Evolutionary conservation across 2,888 invertebrate species (phyloP).

Genomic region (Caenorhabditis sinica): DNA sequence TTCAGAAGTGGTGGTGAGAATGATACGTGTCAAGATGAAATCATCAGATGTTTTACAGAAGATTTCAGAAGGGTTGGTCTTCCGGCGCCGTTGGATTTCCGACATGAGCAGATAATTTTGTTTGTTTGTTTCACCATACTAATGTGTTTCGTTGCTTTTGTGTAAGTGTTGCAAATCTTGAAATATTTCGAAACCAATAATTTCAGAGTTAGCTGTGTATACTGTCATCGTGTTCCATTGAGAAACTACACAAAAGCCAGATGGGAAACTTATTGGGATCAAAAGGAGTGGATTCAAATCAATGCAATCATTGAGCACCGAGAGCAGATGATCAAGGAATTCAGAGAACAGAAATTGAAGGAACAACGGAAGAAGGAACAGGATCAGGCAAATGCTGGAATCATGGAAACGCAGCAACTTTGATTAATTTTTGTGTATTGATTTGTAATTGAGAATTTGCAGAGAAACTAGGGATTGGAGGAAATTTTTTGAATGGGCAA

Average conservation of each 20-base stretch:
- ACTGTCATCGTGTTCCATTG: neutral
- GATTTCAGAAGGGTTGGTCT: neutral
- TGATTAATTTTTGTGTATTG: too few species aligned
- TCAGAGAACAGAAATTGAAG: neutral
- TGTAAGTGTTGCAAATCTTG: too few species aligned
- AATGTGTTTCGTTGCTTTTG: neutral
- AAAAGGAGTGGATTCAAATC: conserved; percentile 5
- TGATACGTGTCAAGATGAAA: neutral
- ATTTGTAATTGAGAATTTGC: too few species aligned
- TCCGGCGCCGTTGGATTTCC: too few species aligned
- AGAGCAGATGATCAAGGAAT: conserved; percentile 7
- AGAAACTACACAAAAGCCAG: neutral
- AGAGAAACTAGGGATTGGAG: too few species aligned
- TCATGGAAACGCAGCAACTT: too few species aligned
- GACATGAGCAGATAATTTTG: too few species aligned
- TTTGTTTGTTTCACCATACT: too few species aligned
- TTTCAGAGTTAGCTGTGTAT: neutral
- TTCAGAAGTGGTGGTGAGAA: neutral
- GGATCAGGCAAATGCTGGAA: neutral
- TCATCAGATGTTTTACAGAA: neutral
- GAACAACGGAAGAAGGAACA: neutral
- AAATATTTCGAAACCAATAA: too few species aligned
- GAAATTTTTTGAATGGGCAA: too few species aligned
- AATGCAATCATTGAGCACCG: conserved; percentile 23
- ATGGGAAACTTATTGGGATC: conserved; percentile 19